A percentile compares a stretch with the other conserved stretches of the same genome.
phyloP scores from a whole-genome alignment of 2,888 invertebrate genomes.

The Bembecia ichneumoniformis region DNA sequence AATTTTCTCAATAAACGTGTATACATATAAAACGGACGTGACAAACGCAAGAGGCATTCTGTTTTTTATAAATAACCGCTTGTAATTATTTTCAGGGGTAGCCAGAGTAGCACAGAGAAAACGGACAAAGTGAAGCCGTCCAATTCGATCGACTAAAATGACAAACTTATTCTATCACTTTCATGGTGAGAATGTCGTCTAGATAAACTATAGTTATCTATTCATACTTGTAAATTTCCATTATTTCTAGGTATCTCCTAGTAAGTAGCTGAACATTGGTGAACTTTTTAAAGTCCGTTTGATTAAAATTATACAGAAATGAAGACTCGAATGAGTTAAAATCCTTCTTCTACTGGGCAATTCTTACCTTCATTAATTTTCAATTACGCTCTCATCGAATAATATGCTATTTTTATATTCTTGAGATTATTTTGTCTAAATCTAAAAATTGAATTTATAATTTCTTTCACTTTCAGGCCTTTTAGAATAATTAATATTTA shows the following conservation, averaged over 20 bases:
- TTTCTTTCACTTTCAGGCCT: constrained; percentile 15
- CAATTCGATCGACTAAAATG: constrained; percentile 56
- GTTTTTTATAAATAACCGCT: not conserved
- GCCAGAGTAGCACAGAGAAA: constrained; percentile 55
- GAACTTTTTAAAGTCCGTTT: constrained; percentile 20
- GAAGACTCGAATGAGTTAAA: too few species aligned
- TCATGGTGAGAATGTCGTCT: constrained; percentile 1
- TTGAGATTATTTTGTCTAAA: not conserved
- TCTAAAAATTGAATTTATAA: constrained; percentile 5
- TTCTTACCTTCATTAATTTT: too few species aligned
- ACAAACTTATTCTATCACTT: not conserved
- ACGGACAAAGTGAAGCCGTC: constrained; percentile 61
- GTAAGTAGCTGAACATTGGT: constrained; percentile 29
- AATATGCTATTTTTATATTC: not conserved
- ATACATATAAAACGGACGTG: too few species aligned
- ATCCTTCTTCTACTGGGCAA: too few species aligned
- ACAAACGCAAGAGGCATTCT: not conserved
- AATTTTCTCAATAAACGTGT: too few species aligned
- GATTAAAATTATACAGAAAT: constrained; percentile 13
- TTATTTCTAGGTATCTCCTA: constrained; percentile 33
- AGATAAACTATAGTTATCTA: constrained; percentile 12
- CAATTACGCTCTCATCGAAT: too few species aligned
- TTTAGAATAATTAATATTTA: constrained; percentile 15
- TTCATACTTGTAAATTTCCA: constrained; percentile 37
- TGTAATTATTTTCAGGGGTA: constrained; percentile 43